Base-by-base conservation (phyloP, 2,113 vertebrate species). In the Malaclemys terrapin region DNA sequence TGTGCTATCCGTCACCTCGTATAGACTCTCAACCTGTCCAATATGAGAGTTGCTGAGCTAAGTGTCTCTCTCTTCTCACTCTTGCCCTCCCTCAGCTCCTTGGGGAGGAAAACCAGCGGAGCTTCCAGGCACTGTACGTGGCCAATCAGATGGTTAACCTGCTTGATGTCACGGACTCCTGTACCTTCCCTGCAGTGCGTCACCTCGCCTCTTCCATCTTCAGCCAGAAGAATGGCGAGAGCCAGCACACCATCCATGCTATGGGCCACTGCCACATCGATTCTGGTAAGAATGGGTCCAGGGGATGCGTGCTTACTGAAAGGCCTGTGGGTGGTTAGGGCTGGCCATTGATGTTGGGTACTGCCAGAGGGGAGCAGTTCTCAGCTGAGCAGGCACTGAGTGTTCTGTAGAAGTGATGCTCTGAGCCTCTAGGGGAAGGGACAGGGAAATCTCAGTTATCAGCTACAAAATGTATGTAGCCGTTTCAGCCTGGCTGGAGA, bases 251-350 rank as follows among this genome's bases (percentile, higher is more conserved):
- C 11, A 93, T 99, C 82, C 99, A 99, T 27, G 99, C 99, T 2
- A 94, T 99, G 98, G 99, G 99, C 5, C 99, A 99, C 97, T 99
- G 99, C 97, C 99, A 99, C 98, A 99, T 99, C 57, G 99, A 99
- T 96, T 98, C 99, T 91, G 99, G 99, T 99, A 96, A 97, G 95
- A 91, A 12, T 35, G 89, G 35, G 59, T 2, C 52, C 54, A n/a
- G 0, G 0, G 9, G 81, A 45, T 69, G 54, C 52, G 27, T 53
- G 19, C 84, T 80, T 59, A 8, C 22, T 35, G n/a, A 76, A 31
- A 82, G 56, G 47, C 80, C 7, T 4, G 80, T 42, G 4, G 3
- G 42, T 42, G 24, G 42, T 47, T 47, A 78, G 75, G 42, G 38
- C 42, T 45, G 10, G 72, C 20, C 72, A 42, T 10, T 45, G 22